Percentiles rank a stretch among this genome's conserved stretches.
Evolutionary conservation across 2,113 vertebrate species (phyloP).

Genomic region (Cynopterus brachyotis): DNA sequence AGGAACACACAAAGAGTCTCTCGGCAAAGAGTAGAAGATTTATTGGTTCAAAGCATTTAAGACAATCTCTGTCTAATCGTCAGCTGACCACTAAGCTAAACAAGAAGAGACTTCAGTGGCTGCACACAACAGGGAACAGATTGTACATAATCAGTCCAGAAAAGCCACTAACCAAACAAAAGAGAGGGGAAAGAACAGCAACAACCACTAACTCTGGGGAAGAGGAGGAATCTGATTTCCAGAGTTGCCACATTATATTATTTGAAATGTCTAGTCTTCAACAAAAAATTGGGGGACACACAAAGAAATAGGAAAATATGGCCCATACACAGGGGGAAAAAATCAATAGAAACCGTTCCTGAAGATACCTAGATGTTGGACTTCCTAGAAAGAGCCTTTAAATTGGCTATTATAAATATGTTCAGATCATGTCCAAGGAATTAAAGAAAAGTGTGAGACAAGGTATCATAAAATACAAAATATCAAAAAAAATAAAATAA

Average conservation of each 20-base stretch:
- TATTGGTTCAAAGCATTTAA: neutral
- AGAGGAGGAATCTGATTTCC: neutral
- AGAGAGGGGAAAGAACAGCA: rapidly evolving
- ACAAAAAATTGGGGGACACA: neutral
- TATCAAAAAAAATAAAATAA: too few species aligned
- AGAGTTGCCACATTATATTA: neutral
- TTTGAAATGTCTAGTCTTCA: neutral
- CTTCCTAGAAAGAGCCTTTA: neutral
- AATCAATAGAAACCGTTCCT: neutral
- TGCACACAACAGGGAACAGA: neutral
- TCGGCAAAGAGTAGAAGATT: neutral
- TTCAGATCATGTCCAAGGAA: neutral
- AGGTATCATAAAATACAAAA: neutral
- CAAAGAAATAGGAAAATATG: neutral
- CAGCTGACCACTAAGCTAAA: neutral
- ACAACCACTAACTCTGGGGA: neutral
- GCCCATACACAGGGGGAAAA: too few species aligned
- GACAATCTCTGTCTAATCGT: neutral
- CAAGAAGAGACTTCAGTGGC: neutral
- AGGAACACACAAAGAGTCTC: neutral
- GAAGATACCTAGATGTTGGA: neutral
- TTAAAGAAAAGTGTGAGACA: neutral
- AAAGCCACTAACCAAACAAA: neutral
- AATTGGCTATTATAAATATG: neutral
- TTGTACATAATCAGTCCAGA: neutral